Conservation (phyloP, 2,888 invertebrate species). For the Cantharis lateralis region DNA sequence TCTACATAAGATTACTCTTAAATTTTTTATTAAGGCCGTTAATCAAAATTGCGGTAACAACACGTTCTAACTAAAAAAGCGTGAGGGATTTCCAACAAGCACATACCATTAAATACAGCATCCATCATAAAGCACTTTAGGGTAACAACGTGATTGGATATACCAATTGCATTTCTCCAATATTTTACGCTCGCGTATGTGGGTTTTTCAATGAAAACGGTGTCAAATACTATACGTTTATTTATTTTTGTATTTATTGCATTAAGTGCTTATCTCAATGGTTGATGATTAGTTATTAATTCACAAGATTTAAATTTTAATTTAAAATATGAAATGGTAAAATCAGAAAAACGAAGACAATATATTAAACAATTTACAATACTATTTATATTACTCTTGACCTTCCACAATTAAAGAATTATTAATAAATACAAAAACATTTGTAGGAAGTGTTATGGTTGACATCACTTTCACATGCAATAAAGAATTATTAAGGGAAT, state of each 20-base stretch:
- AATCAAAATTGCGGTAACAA: neutral
- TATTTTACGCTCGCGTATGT: neutral
- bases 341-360: neutral
- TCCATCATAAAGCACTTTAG: slow-evolving; percentile 36
- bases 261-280: neutral
- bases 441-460: neutral
- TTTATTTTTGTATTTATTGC: neutral
- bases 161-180: neutral
- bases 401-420: neutral
- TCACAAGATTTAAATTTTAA: neutral
- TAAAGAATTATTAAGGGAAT: neutral
- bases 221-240: neutral
- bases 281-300: neutral
- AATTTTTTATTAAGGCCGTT: neutral
- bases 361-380: neutral
- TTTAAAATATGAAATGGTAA: neutral
- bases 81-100: slow-evolving; percentile 19
- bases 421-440: neutral
- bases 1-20: neutral
- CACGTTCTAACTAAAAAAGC: neutral
- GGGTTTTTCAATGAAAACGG: neutral
- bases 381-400: neutral
- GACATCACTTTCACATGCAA: neutral
- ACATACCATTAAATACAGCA: slow-evolving; percentile 35
- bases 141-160: neutral